These are phyloP conservation scores for Leuciscus waleckii DNA, from an alignment of 2,797 vertebrate species.

Conservation along the genomic window DNA sequence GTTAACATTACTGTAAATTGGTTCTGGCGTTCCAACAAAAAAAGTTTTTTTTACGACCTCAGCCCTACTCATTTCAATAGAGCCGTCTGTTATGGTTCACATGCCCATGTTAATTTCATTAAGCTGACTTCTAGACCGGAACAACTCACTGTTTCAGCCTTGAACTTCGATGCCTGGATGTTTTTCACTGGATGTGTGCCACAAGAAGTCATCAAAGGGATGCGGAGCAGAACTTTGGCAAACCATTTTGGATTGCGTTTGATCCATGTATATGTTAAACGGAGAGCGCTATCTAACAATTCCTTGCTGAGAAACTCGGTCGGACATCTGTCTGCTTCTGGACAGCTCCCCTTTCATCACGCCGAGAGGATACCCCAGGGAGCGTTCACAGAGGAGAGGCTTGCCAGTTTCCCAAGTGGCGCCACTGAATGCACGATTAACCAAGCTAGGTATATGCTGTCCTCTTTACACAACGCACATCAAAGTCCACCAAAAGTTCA, in stretches of 20 bases:
- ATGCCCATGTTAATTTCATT: slow-evolving; percentile 47
- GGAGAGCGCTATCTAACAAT: slow-evolving; percentile 61
- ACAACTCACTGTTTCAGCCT: slow-evolving; percentile 13
- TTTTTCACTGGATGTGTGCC: slow-evolving; percentile 12
- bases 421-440: slow-evolving; percentile 69
- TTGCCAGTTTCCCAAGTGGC: slow-evolving; percentile 63
- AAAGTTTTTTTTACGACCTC: not conserved
- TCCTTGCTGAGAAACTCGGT: slow-evolving; percentile 63
- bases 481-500: slow-evolving; percentile 65
- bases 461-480: slow-evolving; percentile 57
- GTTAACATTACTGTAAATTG: slow-evolving; percentile 3
- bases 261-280: slow-evolving; percentile 65
- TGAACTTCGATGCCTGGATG: slow-evolving; percentile 26
- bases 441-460: slow-evolving; percentile 61
- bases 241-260: slow-evolving; percentile 56
- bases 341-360: slow-evolving; percentile 70
- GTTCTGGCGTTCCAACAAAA: slow-evolving; percentile 6
- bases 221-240: slow-evolving; percentile 27
- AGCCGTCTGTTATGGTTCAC: slow-evolving; percentile 49
- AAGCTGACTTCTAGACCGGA: slow-evolving; percentile 31
- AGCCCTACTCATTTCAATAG: slow-evolving; percentile 17
- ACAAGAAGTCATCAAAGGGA: slow-evolving; percentile 55
- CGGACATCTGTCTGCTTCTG: slow-evolving; percentile 70
- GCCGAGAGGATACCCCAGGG: slow-evolving; percentile 62
- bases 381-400: slow-evolving; percentile 60